These are phyloP conservation scores for Chrysopilus asiliformis DNA, from an alignment of 2,888 invertebrate species.

Conservation along the genomic window DNA sequence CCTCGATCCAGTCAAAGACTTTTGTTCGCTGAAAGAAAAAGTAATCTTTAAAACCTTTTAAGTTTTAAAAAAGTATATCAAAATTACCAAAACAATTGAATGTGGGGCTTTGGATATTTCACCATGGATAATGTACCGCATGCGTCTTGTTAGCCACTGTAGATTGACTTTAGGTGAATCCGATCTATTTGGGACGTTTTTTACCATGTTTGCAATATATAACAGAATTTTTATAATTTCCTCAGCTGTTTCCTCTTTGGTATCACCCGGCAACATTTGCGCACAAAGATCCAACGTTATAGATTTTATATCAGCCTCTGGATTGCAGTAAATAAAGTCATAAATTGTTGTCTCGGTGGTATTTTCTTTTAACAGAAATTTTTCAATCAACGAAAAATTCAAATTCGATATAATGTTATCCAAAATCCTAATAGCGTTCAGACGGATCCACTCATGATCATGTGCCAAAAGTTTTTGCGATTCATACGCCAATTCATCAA, in stretches of 20 bases:
- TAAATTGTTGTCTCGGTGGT: too few species aligned
- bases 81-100: slow-evolving; percentile 54
- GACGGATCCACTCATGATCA: slow-evolving; percentile 77
- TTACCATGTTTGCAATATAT: slow-evolving; percentile 53
- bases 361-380: not conserved
- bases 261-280: slow-evolving; percentile 51
- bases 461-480: slow-evolving; percentile 60
- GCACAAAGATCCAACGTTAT: slow-evolving; percentile 61
- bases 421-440: slow-evolving; percentile 62
- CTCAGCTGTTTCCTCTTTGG: slow-evolving; percentile 60
- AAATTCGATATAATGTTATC: slow-evolving; percentile 40
- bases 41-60: slow-evolving; percentile 1
- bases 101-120: slow-evolving; percentile 64
- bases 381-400: not conserved
- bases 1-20: slow-evolving; percentile 73
- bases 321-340: slow-evolving; percentile 50
- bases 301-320: slow-evolving; percentile 47
- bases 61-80: not conserved
- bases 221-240: slow-evolving; percentile 56
- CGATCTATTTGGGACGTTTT: slow-evolving; percentile 26
- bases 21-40: slow-evolving; percentile 48
- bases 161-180: slow-evolving; percentile 40
- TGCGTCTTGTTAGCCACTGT: slow-evolving; percentile 58
- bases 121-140: slow-evolving; percentile 60
- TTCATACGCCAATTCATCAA: slow-evolving; percentile 49